Percentiles rank a stretch among this genome's conserved stretches.
Conservation (phyloP, 2,113 vertebrate genomes). For the Epinephelus cyanopodus region DNA sequence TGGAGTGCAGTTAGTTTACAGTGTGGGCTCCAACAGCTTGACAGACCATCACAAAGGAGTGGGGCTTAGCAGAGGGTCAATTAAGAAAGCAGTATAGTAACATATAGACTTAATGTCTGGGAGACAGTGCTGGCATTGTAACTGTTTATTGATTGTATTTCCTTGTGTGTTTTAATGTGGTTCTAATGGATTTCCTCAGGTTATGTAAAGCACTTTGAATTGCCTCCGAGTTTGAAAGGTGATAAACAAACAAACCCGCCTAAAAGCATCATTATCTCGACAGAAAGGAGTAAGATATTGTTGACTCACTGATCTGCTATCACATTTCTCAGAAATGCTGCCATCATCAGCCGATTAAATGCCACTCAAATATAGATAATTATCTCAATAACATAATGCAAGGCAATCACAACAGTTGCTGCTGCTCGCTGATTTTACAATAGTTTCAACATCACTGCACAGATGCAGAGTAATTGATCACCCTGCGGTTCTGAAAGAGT, state of each 20-base stretch:
- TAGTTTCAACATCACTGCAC: conserved; percentile 42
- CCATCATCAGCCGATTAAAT: conserved; percentile 40
- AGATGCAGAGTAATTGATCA: conserved; percentile 52
- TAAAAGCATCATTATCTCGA: conserved; percentile 13
- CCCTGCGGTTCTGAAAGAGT: conserved; percentile 52
- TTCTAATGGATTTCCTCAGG: not conserved
- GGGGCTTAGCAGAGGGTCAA: too few species aligned
- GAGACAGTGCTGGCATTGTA: not conserved
- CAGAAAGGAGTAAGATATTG: not conserved
- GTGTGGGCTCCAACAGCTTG: too few species aligned
- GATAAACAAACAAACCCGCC: conserved; percentile 29
- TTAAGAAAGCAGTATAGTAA: too few species aligned
- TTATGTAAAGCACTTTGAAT: not conserved
- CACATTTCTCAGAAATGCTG: conserved; percentile 10
- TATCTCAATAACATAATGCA: conserved; percentile 41
- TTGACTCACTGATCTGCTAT: conserved; percentile 10
- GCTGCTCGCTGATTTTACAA: conserved; percentile 39
- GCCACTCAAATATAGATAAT: conserved; percentile 44
- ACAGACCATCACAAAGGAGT: too few species aligned
- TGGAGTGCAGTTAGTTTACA: too few species aligned
- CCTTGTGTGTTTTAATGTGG: not conserved
- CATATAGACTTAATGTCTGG: too few species aligned
- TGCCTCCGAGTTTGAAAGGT: not conserved
- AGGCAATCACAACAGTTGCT: conserved; percentile 44
- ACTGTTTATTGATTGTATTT: not conserved